A percentile compares a stretch with the other conserved stretches of the same genome.
Evolutionary conservation across 2,113 vertebrate genomes (phyloP).

Genomic region (Lates calcarifer): DNA sequence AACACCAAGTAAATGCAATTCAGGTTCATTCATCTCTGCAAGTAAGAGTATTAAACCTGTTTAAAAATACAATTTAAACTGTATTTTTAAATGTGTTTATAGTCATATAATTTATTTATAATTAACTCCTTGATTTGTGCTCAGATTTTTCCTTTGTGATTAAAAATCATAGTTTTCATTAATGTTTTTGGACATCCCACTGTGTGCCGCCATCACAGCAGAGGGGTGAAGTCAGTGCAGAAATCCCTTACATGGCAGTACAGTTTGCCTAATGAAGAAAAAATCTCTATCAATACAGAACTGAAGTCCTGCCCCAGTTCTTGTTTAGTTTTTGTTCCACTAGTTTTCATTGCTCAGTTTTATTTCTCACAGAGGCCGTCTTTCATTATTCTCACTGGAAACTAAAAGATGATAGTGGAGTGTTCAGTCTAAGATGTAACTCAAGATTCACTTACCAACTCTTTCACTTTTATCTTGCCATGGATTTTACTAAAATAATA

Average conservation of each 20-base stretch:
- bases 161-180: background rate
- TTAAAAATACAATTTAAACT: background rate
- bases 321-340: background rate
- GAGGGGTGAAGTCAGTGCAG: background rate
- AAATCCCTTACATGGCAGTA: background rate
- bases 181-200: background rate
- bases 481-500: background rate
- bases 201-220: background rate
- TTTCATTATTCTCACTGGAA: background rate
- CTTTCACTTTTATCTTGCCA: background rate
- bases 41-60: background rate
- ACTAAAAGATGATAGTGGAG: background rate
- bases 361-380: background rate
- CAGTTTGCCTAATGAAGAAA: background rate
- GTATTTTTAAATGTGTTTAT: background rate
- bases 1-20: background rate
- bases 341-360: background rate
- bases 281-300: background rate
- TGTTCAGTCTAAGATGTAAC: background rate
- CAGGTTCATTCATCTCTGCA: constrained; percentile 7
- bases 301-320: background rate
- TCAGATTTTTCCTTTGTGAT: constrained; percentile 11
- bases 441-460: background rate
- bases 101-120: too few relatives aligned
- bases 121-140: background rate